Evolutionary conservation across 2,113 vertebrate genomes (phyloP).

Genomic region (Equus przewalskii): DNA sequence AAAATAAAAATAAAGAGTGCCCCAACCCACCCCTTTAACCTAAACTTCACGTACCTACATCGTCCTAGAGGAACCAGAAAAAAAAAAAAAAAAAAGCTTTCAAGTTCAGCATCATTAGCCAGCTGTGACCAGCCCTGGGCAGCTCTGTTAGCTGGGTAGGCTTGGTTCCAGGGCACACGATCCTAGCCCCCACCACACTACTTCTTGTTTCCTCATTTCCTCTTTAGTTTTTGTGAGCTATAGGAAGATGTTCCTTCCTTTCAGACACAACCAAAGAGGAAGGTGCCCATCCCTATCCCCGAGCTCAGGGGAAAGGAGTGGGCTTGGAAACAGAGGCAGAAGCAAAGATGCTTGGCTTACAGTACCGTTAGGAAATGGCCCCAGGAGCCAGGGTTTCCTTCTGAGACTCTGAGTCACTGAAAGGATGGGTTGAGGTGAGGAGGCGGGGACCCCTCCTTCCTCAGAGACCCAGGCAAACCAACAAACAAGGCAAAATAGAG

Average conservation of each 20-base stretch:
- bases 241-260: conserved; percentile 77
- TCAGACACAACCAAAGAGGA: conserved; percentile 69
- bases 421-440: conserved; percentile 47
- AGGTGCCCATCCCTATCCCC: conserved; percentile 68
- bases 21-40: conserved; percentile 57
- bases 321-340: conserved; percentile 79
- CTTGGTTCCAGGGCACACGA: conserved; percentile 59
- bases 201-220: conserved; percentile 77
- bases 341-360: conserved; percentile 72
- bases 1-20: conserved; percentile 79
- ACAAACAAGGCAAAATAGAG: conserved; percentile 68
- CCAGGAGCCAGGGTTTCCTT: conserved; percentile 76
- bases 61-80: conserved; percentile 10
- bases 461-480: conserved; percentile 60
- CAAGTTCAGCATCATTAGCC: conserved; percentile 76
- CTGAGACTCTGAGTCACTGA: conserved; percentile 80
- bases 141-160: conserved; percentile 50
- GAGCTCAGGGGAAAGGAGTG: conserved; percentile 48
- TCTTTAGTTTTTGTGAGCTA: conserved; percentile 68
- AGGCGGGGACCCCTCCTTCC: conserved; percentile 48
- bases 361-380: conserved; percentile 82
- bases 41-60: conserved; percentile 78
- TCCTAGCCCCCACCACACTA: conserved; percentile 26
- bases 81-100: conserved; percentile 53
- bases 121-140: conserved; percentile 38